Percentiles rank a stretch among this genome's conserved stretches.
These are phyloP conservation scores for Propithecus deckenii DNA, from an alignment of 2,797 vertebrate genomes.

Conservation along the genomic window DNA sequence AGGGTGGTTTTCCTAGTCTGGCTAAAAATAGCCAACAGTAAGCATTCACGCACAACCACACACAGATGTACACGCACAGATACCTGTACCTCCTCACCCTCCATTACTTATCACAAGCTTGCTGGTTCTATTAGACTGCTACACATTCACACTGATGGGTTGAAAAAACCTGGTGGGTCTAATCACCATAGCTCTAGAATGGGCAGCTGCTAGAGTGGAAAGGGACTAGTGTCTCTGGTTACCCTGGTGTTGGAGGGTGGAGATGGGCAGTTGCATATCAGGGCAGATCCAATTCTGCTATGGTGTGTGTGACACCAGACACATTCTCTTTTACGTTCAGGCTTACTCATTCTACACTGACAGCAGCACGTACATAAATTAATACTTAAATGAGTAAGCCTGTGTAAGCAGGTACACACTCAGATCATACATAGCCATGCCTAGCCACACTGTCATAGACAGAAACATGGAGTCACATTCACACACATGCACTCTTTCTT, in stretches of 20 bases:
- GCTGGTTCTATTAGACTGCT: neutral
- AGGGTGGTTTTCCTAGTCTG: neutral
- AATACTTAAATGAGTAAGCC: neutral
- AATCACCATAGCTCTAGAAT: neutral
- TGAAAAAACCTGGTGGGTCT: neutral
- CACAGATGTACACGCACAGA: neutral
- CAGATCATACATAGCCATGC: neutral
- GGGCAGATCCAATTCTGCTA: neutral
- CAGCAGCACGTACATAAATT: neutral
- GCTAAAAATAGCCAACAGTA: neutral
- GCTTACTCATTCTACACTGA: neutral
- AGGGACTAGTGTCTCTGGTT: neutral
- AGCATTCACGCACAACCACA: neutral
- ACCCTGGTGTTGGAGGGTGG: neutral
- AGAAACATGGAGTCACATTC: neutral
- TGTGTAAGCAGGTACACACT: neutral
- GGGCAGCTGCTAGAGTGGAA: neutral
- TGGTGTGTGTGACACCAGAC: neutral
- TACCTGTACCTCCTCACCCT: neutral
- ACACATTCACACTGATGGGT: neutral
- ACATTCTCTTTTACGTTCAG: neutral
- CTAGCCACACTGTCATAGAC: neutral
- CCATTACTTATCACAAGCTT: neutral
- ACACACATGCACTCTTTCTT: neutral
- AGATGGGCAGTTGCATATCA: neutral